Evolutionary conservation across 2,113 vertebrate genomes (phyloP).

Genomic region (Percina caprodes): DNA sequence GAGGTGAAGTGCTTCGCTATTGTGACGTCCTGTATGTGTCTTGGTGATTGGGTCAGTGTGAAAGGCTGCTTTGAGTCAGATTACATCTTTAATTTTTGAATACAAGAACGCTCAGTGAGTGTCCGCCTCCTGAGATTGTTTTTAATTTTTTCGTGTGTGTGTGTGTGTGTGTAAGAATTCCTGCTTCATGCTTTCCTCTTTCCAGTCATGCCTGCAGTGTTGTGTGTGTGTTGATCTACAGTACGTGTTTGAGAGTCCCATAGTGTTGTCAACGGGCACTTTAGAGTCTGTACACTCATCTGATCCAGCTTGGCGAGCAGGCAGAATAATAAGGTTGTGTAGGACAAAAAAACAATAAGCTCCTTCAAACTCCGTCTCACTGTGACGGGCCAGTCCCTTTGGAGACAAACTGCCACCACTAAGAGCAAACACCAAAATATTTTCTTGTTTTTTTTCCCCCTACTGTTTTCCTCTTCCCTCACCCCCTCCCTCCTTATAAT

Average conservation of each 20-base stretch:
- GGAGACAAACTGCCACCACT: constrained; percentile 59
- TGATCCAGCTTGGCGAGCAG: constrained; percentile 44
- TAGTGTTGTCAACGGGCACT: constrained; percentile 32
- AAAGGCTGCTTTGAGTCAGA: constrained; percentile 27
- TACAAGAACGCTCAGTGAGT: not conserved
- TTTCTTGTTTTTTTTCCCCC: constrained; percentile 26
- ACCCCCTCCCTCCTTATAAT: constrained; percentile 35
- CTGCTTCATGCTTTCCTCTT: constrained; percentile 4
- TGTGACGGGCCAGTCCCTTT: constrained; percentile 29
- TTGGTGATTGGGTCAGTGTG: constrained; percentile 29
- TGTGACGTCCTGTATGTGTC: constrained; percentile 21
- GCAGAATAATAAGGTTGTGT: constrained; percentile 63
- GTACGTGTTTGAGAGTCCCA: constrained; percentile 14
- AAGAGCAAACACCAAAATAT: constrained; percentile 59
- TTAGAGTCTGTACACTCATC: constrained; percentile 58
- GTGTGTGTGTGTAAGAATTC: not conserved
- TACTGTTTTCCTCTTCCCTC: not conserved
- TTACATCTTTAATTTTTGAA: constrained; percentile 62
- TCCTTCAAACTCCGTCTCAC: constrained; percentile 30
- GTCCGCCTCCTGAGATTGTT: constrained; percentile 29
- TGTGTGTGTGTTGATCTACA: not conserved
- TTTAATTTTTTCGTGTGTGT: constrained; percentile 2
- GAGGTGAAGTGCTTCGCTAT: not conserved
- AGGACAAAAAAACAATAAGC: constrained; percentile 62
- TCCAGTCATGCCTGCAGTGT: constrained; percentile 37